A percentile compares a stretch with the other conserved stretches of the same genome.
Evolutionary conservation across 2,888 invertebrate genomes (phyloP).

Genomic region (Hecatera dysodea): DNA sequence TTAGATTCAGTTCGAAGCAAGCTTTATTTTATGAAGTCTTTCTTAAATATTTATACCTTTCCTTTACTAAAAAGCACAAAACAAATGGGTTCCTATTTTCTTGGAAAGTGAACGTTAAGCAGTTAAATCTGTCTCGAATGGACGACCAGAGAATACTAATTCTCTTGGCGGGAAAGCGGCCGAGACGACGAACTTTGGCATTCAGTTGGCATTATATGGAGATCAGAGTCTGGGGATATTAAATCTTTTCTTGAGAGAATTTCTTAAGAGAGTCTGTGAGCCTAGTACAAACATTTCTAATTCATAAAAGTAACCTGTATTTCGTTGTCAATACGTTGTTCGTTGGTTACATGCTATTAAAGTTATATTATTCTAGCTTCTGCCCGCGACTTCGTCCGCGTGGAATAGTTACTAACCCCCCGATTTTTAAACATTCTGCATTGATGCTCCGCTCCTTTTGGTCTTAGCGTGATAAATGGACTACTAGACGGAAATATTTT

Average conservation of each 20-base stretch:
- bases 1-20: neutral
- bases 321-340: neutral
- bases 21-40: neutral
- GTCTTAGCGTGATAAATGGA: too few relatives aligned
- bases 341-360: neutral
- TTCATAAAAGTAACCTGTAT: neutral
- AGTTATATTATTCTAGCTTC: too few relatives aligned
- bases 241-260: constrained; percentile 13
- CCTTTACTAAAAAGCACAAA: constrained; percentile 10
- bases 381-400: too few relatives aligned
- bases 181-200: constrained; percentile 56
- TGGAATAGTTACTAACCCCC: too few relatives aligned
- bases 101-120: constrained; percentile 63
- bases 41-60: constrained; percentile 9
- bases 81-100: constrained; percentile 49
- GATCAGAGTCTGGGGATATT: constrained; percentile 28
- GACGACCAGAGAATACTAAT: constrained; percentile 60
- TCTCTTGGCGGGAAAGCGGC: constrained; percentile 43
- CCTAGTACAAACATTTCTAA: neutral
- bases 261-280: neutral
- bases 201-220: constrained; percentile 54
- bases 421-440: too few relatives aligned
- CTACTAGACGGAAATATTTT: too few relatives aligned
- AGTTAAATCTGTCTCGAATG: constrained; percentile 58
- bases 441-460: too few relatives aligned